phyloP scores from a whole-genome alignment of 2,113 vertebrate genomes.

The Grus americana region DNA sequence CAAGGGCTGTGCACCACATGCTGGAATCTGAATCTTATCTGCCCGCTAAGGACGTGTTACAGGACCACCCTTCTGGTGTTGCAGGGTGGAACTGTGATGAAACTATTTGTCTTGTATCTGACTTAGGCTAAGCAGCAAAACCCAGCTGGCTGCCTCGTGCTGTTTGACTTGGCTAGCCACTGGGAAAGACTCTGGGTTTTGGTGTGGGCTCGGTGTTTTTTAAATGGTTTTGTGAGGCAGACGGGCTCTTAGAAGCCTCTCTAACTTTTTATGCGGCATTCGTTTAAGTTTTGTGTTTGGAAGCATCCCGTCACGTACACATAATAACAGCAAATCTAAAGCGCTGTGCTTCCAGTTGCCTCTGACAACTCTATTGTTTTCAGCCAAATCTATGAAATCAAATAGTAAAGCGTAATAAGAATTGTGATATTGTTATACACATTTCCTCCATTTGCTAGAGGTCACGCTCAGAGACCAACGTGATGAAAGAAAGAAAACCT shows the following conservation, averaged over 20 bases:
- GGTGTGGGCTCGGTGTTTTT: not conserved
- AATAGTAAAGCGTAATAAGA: not conserved
- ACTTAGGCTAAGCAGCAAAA: not conserved
- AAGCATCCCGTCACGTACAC: fast-evolving
- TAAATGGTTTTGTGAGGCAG: not conserved
- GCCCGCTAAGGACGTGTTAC: not conserved
- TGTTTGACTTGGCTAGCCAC: not conserved
- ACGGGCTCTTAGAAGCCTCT: not conserved
- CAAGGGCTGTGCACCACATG: not conserved
- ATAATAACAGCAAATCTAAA: not conserved
- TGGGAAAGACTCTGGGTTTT: not conserved
- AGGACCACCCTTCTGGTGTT: not conserved
- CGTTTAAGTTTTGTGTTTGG: not conserved
- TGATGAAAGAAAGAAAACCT: not conserved
- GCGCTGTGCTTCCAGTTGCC: not conserved
- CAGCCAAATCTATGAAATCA: not conserved
- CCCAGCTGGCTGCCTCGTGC: not conserved
- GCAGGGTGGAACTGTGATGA: not conserved
- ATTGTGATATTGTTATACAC: not conserved
- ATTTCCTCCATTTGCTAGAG: not conserved
- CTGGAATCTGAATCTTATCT: not conserved
- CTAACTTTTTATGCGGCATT: not conserved
- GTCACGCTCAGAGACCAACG: not conserved
- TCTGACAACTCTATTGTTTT: not conserved
- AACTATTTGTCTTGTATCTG: not conserved